Conservation (phyloP, 2,113 vertebrate species). For the Addax nasomaculatus region DNA sequence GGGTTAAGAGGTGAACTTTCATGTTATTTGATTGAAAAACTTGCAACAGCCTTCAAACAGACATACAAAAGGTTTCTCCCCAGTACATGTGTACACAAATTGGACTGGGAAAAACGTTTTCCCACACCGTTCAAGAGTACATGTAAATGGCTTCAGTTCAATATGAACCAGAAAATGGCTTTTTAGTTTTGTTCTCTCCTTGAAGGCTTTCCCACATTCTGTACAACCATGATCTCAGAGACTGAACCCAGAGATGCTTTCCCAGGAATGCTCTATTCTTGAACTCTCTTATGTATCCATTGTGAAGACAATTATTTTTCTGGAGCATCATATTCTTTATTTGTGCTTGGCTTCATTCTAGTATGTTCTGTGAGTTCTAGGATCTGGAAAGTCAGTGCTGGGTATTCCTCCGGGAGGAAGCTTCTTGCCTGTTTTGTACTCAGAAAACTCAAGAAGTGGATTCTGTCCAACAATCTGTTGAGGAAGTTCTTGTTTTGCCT, state of each 20-base stretch:
- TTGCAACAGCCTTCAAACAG: conserved; percentile 93
- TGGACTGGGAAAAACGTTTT: conserved; percentile 96
- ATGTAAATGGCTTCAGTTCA: conserved; percentile 94
- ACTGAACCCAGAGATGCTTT: conserved; percentile 92
- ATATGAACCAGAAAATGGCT: conserved; percentile 95
- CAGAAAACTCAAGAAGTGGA: neutral
- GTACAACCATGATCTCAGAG: conserved; percentile 93
- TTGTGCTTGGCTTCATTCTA: conserved; percentile 89
- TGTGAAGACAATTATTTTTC: conserved; percentile 90
- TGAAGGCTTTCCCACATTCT: conserved; percentile 94
- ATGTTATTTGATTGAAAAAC: conserved; percentile 95
- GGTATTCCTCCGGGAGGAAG: neutral
- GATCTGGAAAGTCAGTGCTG: neutral
- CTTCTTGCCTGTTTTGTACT: neutral
- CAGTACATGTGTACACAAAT: conserved; percentile 95
- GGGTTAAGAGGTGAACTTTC: conserved; percentile 95
- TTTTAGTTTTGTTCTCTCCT: conserved; percentile 92
- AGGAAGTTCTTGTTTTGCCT: neutral
- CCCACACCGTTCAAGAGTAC: conserved; percentile 95
- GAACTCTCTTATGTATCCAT: conserved; percentile 92
- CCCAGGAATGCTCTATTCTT: conserved; percentile 91
- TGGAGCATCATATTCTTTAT: conserved; percentile 85
- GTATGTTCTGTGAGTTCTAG: neutral
- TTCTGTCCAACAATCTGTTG: neutral
- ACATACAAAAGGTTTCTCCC: conserved; percentile 92